Evolutionary conservation across 2,113 vertebrate genomes (phyloP).

Genomic region (Okapia johnstoni): DNA sequence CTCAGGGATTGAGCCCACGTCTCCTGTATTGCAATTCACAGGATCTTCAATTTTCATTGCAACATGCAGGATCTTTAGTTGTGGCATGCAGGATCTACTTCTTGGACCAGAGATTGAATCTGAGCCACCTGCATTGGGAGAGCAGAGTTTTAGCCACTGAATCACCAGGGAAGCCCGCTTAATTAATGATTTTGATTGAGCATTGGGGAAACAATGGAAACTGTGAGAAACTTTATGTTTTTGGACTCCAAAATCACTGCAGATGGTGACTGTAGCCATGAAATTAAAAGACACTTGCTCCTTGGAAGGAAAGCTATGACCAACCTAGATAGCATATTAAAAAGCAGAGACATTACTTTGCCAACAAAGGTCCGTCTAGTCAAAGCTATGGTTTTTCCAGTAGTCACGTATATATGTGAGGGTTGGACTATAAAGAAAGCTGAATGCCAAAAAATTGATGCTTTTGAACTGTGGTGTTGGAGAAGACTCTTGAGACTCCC

Average conservation of each 20-base stretch:
- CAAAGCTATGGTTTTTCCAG: background rate
- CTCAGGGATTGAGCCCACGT: background rate
- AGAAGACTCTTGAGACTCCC: background rate
- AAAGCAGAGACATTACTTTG: background rate
- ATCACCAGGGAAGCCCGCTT: background rate
- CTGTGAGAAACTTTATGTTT: background rate
- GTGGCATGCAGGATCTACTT: background rate
- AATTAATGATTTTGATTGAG: background rate
- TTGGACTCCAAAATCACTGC: background rate
- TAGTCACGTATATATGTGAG: background rate
- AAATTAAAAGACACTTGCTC: background rate
- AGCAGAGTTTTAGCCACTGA: background rate
- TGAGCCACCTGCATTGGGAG: background rate
- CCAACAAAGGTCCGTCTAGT: background rate
- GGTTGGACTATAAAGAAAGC: background rate
- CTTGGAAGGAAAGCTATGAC: background rate
- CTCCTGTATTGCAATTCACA: background rate
- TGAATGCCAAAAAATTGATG: background rate
- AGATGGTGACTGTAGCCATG: background rate
- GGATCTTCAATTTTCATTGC: background rate
- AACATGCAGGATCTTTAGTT: background rate
- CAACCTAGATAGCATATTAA: background rate
- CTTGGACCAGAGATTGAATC: background rate
- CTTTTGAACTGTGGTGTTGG: background rate
- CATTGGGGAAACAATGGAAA: background rate